Percentiles rank a stretch among this genome's conserved stretches.
phyloP scores from a whole-genome alignment of 2,113 vertebrate genomes.

The Podarcis cretensis region DNA sequence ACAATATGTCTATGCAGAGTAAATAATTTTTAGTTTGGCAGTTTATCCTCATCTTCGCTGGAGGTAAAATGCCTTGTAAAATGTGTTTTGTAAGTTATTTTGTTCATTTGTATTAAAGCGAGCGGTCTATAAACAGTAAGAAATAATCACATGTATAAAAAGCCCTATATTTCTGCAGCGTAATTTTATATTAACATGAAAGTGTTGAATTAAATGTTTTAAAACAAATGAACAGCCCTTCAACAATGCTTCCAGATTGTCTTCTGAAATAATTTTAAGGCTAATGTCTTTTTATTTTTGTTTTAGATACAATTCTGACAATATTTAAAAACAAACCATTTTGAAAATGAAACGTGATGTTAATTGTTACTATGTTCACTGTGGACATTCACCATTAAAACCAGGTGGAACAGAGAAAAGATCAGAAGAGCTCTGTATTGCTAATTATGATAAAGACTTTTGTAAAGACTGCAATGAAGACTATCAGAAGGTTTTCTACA shows the following conservation, averaged over 20 bases:
- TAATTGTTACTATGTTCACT: conserved; percentile 37
- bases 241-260: not conserved
- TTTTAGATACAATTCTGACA: conserved; percentile 63
- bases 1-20: not conserved
- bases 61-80: not conserved
- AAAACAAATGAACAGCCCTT: not conserved
- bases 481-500: conserved; percentile 46
- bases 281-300: conserved; percentile 17
- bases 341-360: conserved; percentile 75
- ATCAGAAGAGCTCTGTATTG: conserved; percentile 52
- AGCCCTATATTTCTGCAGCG: too few species aligned
- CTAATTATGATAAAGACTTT: conserved; percentile 49
- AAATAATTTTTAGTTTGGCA: not conserved
- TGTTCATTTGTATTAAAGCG: not conserved
- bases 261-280: not conserved
- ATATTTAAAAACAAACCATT: conserved; percentile 29
- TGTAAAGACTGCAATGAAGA: conserved; percentile 67
- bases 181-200: too few species aligned
- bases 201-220: too few species aligned
- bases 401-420: conserved; percentile 46
- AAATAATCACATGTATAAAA: too few species aligned
- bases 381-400: conserved; percentile 59
- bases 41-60: not conserved
- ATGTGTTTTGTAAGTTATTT: not conserved
- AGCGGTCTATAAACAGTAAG: too few species aligned